Conservation (phyloP, 2,797 vertebrate species). For the Silurus aristotelis region DNA sequence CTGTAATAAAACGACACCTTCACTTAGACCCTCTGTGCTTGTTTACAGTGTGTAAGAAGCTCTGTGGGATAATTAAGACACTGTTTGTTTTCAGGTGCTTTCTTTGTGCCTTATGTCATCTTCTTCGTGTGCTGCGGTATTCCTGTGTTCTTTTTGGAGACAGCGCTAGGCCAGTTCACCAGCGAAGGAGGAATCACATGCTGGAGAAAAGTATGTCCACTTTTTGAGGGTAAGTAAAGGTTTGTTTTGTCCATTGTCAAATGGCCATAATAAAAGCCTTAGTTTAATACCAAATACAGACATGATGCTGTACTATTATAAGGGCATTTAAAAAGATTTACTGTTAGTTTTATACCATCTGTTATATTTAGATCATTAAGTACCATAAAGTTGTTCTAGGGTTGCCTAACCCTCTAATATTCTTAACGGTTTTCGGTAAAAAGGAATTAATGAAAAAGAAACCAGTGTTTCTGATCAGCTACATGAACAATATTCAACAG, state of each 20-base stretch:
- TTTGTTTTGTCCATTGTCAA: background rate
- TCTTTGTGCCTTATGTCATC: constrained; percentile 96
- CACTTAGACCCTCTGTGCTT: background rate
- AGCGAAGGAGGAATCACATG: constrained; percentile 98
- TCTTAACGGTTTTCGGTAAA: background rate
- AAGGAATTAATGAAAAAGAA: too few relatives aligned
- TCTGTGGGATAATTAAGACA: background rate
- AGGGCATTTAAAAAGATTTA: background rate
- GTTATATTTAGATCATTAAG: background rate
- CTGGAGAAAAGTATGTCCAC: constrained; percentile 96
- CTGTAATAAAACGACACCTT: background rate
- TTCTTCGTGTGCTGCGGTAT: constrained; percentile 98
- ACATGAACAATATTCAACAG: background rate
- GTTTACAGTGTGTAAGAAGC: background rate
- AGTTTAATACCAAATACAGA: too few relatives aligned
- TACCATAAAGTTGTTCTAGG: background rate
- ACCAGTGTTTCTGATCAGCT: background rate
- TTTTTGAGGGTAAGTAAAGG: constrained; percentile 89
- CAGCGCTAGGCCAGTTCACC: constrained; percentile 95
- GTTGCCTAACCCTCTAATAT: background rate
- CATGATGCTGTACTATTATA: background rate
- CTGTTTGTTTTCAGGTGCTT: constrained; percentile 81
- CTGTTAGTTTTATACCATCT: background rate
- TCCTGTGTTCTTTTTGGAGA: constrained; percentile 97
- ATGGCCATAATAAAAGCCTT: too few relatives aligned